These are phyloP conservation scores for Amorpha juglandis DNA, from an alignment of 2,888 invertebrate genomes.

Conservation along the genomic window DNA sequence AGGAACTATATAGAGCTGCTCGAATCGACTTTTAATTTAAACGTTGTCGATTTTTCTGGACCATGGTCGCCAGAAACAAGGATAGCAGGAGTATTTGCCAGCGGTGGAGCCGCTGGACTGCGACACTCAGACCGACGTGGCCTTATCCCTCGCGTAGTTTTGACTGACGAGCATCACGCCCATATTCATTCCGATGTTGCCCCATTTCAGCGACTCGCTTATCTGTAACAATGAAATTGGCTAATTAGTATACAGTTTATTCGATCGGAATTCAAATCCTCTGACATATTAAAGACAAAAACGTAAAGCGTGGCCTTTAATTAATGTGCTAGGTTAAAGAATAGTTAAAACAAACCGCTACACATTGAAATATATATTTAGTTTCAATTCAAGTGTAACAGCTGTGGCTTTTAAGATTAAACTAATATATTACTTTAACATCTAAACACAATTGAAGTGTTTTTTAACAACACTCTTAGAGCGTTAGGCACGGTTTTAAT, in stretches of 20 bases:
- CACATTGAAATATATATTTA: background rate
- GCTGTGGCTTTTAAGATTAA: background rate
- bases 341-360: background rate
- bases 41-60: slow-evolving; percentile 69
- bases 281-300: too few relatives aligned
- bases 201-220: slow-evolving; percentile 89
- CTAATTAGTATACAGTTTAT: slow-evolving; percentile 4
- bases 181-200: slow-evolving; percentile 88
- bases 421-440: background rate
- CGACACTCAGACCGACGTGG: slow-evolving; percentile 76
- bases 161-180: slow-evolving; percentile 87
- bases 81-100: slow-evolving; percentile 67
- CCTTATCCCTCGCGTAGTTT: slow-evolving; percentile 69
- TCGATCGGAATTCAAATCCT: background rate
- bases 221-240: slow-evolving; percentile 83
- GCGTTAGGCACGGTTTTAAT: slow-evolving; percentile 12
- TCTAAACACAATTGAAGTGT: background rate
- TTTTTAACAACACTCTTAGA: background rate
- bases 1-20: slow-evolving; percentile 45
- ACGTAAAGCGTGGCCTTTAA: too few relatives aligned
- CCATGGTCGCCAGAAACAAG: slow-evolving; percentile 70
- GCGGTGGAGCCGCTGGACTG: slow-evolving; percentile 67
- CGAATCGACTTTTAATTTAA: slow-evolving; percentile 42
- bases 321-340: too few relatives aligned
- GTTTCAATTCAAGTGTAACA: background rate